phyloP scores from a whole-genome alignment of 2,113 vertebrate genomes.

The Ailurus styani region DNA sequence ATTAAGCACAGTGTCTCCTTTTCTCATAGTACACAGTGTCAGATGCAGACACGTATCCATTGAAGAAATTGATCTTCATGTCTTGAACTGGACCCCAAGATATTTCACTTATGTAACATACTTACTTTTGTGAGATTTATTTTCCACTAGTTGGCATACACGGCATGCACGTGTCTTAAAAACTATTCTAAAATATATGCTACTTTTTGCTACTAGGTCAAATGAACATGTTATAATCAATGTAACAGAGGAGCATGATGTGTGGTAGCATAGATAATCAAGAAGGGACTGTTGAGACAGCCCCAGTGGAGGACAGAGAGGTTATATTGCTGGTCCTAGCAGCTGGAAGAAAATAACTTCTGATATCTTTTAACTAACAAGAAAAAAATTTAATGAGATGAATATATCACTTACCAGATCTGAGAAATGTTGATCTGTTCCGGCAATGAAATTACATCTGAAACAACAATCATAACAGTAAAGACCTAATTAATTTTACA shows the following conservation, averaged over 20 bases:
- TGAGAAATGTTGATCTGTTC: neutral
- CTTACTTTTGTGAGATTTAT: neutral
- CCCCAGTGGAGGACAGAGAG: neutral
- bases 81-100: neutral
- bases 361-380: slow-evolving; percentile 3
- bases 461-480: neutral
- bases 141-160: neutral
- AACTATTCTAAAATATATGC: neutral
- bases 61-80: neutral
- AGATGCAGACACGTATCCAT: neutral
- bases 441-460: slow-evolving; percentile 5
- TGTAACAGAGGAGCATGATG: neutral
- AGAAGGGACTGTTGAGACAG: neutral
- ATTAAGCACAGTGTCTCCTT: neutral
- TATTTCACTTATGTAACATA: neutral
- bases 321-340: neutral
- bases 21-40: neutral
- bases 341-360: neutral
- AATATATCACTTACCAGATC: neutral
- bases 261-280: neutral
- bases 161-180: neutral
- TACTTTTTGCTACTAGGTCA: neutral
- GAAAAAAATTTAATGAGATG: neutral
- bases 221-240: neutral
- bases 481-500: slow-evolving; percentile 20